Conservation (phyloP, 1,140 invertebrate species). For the Ganaspis sp. region DNA sequence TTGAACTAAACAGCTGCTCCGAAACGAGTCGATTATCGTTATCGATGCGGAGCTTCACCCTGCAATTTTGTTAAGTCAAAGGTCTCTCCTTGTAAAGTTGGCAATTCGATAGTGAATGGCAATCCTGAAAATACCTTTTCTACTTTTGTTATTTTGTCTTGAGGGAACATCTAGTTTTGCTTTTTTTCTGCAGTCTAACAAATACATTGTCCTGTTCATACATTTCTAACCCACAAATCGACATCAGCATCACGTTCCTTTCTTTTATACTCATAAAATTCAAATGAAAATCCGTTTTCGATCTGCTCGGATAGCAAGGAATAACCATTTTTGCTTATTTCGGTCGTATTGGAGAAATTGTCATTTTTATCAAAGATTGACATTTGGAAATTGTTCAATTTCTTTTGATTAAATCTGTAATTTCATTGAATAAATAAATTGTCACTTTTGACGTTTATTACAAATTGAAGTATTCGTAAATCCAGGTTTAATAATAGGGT, state of each 20-base stretch:
- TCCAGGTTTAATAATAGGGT: too few species aligned
- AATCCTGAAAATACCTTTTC: constrained; percentile 38
- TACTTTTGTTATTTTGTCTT: constrained; percentile 49
- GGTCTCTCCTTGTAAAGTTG: constrained; percentile 1
- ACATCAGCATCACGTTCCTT: constrained; percentile 31
- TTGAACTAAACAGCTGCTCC: constrained; percentile 33
- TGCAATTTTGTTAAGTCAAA: constrained; percentile 20
- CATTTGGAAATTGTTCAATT: too few species aligned
- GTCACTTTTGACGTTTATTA: too few species aligned
- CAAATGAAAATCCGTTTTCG: background rate
- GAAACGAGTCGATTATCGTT: constrained; percentile 61
- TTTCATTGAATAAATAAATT: too few species aligned
- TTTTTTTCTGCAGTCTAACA: background rate
- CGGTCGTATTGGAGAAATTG: too few species aligned
- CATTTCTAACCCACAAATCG: constrained; percentile 33
- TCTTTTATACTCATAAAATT: constrained; percentile 27
- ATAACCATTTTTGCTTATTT: too few species aligned
- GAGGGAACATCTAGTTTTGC: background rate
- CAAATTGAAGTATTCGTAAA: too few species aligned
- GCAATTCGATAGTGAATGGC: constrained; percentile 44
- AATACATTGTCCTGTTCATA: constrained; percentile 44
- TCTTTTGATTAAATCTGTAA: too few species aligned
- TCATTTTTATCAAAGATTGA: too few species aligned
- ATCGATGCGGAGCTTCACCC: constrained; percentile 51
- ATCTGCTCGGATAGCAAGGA: too few species aligned